These are phyloP conservation scores for Drosophila parthenogenetica DNA, from an alignment of 2,888 invertebrate genomes.

Conservation along the genomic window DNA sequence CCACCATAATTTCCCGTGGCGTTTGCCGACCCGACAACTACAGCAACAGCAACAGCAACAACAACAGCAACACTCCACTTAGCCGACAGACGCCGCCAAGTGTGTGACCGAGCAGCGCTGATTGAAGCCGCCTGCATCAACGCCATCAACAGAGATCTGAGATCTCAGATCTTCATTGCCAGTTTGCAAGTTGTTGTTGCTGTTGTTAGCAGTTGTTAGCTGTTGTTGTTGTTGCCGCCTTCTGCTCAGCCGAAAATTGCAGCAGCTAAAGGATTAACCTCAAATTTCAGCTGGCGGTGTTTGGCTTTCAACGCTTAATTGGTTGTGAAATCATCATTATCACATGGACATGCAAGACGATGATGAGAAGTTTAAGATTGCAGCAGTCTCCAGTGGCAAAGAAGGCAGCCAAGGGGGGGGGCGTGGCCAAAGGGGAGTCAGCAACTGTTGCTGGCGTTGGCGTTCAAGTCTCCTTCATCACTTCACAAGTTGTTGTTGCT, in stretches of 20 bases:
- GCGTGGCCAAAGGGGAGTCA: background rate
- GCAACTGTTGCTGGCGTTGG: constrained; percentile 48
- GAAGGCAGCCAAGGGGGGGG: background rate
- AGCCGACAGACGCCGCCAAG: constrained; percentile 72
- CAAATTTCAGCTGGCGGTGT: constrained; percentile 81
- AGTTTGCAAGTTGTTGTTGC: constrained; percentile 11
- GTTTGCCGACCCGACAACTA: constrained; percentile 78
- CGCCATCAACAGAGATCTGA: constrained; percentile 71
- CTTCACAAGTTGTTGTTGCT: constrained; percentile 50
- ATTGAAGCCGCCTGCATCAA: constrained; percentile 81
- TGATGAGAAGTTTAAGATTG: constrained; percentile 5
- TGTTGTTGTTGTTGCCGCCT: constrained; percentile 62
- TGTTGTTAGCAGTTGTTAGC: too few relatives aligned
- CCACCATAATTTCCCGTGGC: constrained; percentile 81
- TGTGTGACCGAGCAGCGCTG: constrained; percentile 75
- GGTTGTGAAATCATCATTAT: constrained; percentile 82
- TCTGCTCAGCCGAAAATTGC: constrained; percentile 78
- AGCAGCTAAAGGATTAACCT: constrained; percentile 80
- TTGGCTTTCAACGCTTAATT: constrained; percentile 82
- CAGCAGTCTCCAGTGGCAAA: background rate
- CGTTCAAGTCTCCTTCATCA: constrained; percentile 59
- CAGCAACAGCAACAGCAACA: constrained; percentile 45
- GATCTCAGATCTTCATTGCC: constrained; percentile 73
- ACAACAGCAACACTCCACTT: constrained; percentile 58
- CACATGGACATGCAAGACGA: constrained; percentile 71